Base-by-base conservation (phyloP, 2,797 vertebrate genomes). In the Mus caroli region DNA sequence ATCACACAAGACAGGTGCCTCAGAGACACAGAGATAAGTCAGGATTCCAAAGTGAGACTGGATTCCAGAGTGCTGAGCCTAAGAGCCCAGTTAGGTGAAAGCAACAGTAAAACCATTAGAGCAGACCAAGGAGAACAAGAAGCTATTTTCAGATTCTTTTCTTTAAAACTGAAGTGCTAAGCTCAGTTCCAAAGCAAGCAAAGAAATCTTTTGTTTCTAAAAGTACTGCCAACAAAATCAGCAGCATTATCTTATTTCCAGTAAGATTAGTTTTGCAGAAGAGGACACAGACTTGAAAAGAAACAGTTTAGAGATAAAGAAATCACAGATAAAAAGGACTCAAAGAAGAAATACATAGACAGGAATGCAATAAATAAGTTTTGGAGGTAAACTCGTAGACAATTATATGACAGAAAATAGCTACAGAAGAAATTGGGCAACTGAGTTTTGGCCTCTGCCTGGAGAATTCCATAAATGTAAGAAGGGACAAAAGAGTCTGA, bases 211-310 rank as follows among this genome's bases (percentile, higher is more conserved):
- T 26, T 71, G 76, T 52, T 88, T 80, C 90, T 82, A 64, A 73
- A 96, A 90, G 13, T 64, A 40, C 4, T 82, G 64, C 92, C 78
- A 80, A 52, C 12, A 73, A 93, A 86, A 90, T 86, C 73, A 73
- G 20, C 22, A 52, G 67, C 37, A 54, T 86, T 80, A n/a, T 85
- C 43, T 94, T 54, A 92, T n/a, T 54, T 75, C 50, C 56, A 60
- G 58, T 90, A 90, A 80, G 71, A 93, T 54, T 87, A 58, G 77
- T 84, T 95, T 95, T 87, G 67, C 91, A 64, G 75, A 92, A 84
- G 60, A 56, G 52, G 52, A 50, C 84, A 94, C 80, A 84, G 26
- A 43, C 28, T 60, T 77, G 31, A 76, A 83, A 88, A 91, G 69
- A 91, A 88, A 62, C 69, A 40, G 24, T 85, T 28, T 43, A 20